Base-by-base conservation (phyloP, 1,140 invertebrate species). In the Drosophila tropicalis region DNA sequence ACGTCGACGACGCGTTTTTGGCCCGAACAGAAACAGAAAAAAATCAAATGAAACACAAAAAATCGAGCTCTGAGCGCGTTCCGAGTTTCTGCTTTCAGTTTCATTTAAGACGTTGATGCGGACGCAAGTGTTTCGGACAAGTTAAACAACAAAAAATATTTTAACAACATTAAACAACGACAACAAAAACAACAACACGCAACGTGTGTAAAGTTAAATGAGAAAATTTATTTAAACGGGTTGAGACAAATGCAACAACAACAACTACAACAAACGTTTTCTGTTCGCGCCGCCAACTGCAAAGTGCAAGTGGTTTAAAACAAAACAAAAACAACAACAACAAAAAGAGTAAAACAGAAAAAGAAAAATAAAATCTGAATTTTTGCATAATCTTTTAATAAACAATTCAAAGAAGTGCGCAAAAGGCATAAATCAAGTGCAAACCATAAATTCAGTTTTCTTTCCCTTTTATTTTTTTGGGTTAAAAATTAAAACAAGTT, bases 21-120 rank as follows among this genome's bases (percentile, higher is more conserved):
- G 62, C 63, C 32, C 47, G 22, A 66, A 66, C 63, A 36, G n/a
- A 29, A 66, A 55, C 22, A 32, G 60, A 32, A 44, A 44, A 44
- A 44, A 51, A 51, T 9, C 44, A 51, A 22, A 19, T 51, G 44
- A 51, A 51, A 51, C 44, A 51, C 44, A 51, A 63, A 64, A 61
- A 44, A 57, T 71, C 67, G 63, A 64, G 41, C 67, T 68, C 61
- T 60, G 32, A 72, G 58, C 63, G 78, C 75, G 51, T 73, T 76
- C 79, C 79, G 67, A 72, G 85, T 78, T 74, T 81, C 67, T 89
- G 84, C 84, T 89, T 89, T 89, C 84, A 89, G 84, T 89, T 89
- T 89, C 84, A 89, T 89, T 89, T 89, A 85, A 89, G 84, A 89
- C 84, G 73, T 81, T 72, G 84, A 68, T 81, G 84, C 85, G 84